These are phyloP conservation scores for Zingel zingel DNA, from an alignment of 2,113 vertebrate species.

Conservation along the genomic window DNA sequence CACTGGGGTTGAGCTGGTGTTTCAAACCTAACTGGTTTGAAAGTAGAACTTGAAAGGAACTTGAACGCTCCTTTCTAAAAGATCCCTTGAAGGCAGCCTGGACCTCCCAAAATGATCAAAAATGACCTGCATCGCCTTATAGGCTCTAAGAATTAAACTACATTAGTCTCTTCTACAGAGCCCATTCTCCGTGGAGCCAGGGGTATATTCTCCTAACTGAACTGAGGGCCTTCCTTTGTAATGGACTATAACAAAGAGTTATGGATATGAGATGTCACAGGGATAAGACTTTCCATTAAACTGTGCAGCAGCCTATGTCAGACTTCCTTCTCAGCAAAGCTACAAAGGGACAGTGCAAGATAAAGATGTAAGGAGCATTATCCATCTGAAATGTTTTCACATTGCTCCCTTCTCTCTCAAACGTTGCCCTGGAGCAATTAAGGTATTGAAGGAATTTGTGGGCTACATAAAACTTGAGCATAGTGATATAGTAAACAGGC, in stretches of 20 bases:
- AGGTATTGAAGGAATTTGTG: slow-evolving; percentile 69
- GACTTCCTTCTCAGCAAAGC: slow-evolving; percentile 48
- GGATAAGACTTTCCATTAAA: slow-evolving; percentile 72
- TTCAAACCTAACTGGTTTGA: slow-evolving; percentile 38
- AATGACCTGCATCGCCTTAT: slow-evolving; percentile 57
- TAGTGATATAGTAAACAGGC: slow-evolving; percentile 71
- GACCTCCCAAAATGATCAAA: slow-evolving; percentile 56
- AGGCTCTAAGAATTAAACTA: slow-evolving; percentile 67
- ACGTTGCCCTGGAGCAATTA: slow-evolving; percentile 71
- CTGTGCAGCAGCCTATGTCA: slow-evolving; percentile 53
- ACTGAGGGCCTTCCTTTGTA: slow-evolving; percentile 68
- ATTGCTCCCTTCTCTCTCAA: slow-evolving; percentile 41
- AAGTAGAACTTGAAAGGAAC: slow-evolving; percentile 29
- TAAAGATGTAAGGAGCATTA: slow-evolving; percentile 54
- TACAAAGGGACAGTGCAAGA: slow-evolving; percentile 48
- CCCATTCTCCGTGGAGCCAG: slow-evolving; percentile 31
- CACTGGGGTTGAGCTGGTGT: slow-evolving; percentile 22
- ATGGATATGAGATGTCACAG: slow-evolving; percentile 77
- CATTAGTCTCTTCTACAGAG: slow-evolving; percentile 57
- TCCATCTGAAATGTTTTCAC: slow-evolving; percentile 49
- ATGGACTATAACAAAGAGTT: slow-evolving; percentile 79
- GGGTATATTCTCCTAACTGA: slow-evolving; percentile 61
- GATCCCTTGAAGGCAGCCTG: slow-evolving; percentile 41
- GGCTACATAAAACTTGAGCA: slow-evolving; percentile 65
- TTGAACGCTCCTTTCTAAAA: slow-evolving; percentile 28